phyloP scores from a whole-genome alignment of 2,888 invertebrate genomes.

The Calliphora vomitoria region DNA sequence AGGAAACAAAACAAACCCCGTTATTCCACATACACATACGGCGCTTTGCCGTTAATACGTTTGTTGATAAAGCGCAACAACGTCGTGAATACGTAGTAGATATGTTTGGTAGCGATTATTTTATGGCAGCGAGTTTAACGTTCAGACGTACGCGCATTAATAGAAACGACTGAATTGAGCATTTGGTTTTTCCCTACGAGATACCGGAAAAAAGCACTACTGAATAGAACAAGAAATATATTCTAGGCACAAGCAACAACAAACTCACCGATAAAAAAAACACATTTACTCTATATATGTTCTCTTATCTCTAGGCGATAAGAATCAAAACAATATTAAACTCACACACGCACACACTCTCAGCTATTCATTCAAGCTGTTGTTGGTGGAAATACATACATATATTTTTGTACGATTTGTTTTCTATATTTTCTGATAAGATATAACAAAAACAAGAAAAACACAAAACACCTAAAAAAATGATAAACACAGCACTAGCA shows the following conservation, averaged over 20 bases:
- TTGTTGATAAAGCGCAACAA: slow-evolving; percentile 28
- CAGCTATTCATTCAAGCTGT: slow-evolving; percentile 8
- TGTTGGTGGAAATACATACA: neutral
- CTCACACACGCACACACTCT: slow-evolving; percentile 13
- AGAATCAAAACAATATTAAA: slow-evolving; percentile 47
- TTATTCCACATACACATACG: slow-evolving; percentile 28
- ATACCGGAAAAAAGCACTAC: slow-evolving; percentile 52
- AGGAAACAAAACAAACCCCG: slow-evolving; percentile 17
- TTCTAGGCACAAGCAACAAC: slow-evolving; percentile 30
- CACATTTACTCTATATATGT: slow-evolving; percentile 28
- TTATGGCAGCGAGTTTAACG: slow-evolving; percentile 43
- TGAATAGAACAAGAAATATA: slow-evolving; percentile 28
- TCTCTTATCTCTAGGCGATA: slow-evolving; percentile 64
- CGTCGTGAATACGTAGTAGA: neutral
- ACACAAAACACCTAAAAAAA: slow-evolving; percentile 4
- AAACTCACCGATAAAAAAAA: slow-evolving; percentile 22
- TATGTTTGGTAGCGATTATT: slow-evolving; percentile 23
- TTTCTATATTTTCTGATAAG: slow-evolving; percentile 55
- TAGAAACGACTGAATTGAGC: slow-evolving; percentile 77
- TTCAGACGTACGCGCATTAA: slow-evolving; percentile 59
- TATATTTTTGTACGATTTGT: slow-evolving; percentile 6
- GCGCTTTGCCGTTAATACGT: slow-evolving; percentile 19
- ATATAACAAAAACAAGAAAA: slow-evolving; percentile 9
- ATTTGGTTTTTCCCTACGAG: slow-evolving; percentile 76
- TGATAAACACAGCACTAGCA: neutral